Percentiles rank a stretch among this genome's conserved stretches.
Evolutionary conservation across 2,888 invertebrate species (phyloP).

Genomic region (Lacanobia oleracea): DNA sequence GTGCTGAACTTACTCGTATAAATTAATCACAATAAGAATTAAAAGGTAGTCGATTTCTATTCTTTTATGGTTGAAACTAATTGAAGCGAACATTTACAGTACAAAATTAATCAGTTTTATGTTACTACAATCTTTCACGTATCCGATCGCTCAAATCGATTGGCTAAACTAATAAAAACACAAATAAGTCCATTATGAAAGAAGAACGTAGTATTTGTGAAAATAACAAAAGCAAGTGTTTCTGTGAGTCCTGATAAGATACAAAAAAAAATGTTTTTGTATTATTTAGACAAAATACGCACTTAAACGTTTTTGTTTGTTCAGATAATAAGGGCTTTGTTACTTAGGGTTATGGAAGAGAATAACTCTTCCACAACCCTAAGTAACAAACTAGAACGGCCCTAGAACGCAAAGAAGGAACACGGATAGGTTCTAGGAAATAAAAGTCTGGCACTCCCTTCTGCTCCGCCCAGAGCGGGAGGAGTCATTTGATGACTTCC

Average conservation of each 20-base stretch:
- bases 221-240: constrained; percentile 36
- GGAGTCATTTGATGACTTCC: too few relatives aligned
- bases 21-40: constrained; percentile 13
- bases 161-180: constrained; percentile 7
- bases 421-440: too few relatives aligned
- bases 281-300: constrained; percentile 5
- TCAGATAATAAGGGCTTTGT: constrained; percentile 10
- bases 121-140: constrained; percentile 29
- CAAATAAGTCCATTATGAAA: constrained; percentile 18
- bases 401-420: too few relatives aligned
- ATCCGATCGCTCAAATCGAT: constrained; percentile 22
- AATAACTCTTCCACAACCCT: too few relatives aligned
- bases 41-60: constrained; percentile 31
- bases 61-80: constrained; percentile 40
- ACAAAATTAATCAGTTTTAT: constrained; percentile 40
- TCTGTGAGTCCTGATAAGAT: constrained; percentile 35
- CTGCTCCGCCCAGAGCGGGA: too few relatives aligned
- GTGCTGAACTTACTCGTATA: neutral
- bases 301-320: neutral
- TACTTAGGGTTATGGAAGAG: too few relatives aligned
- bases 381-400: too few relatives aligned
- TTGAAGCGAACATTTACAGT: constrained; percentile 22
- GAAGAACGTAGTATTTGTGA: constrained; percentile 9
- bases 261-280: constrained; percentile 10
- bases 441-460: too few relatives aligned